Conservation (phyloP, 2,888 invertebrate genomes). For the Drosophila atripex region DNA sequence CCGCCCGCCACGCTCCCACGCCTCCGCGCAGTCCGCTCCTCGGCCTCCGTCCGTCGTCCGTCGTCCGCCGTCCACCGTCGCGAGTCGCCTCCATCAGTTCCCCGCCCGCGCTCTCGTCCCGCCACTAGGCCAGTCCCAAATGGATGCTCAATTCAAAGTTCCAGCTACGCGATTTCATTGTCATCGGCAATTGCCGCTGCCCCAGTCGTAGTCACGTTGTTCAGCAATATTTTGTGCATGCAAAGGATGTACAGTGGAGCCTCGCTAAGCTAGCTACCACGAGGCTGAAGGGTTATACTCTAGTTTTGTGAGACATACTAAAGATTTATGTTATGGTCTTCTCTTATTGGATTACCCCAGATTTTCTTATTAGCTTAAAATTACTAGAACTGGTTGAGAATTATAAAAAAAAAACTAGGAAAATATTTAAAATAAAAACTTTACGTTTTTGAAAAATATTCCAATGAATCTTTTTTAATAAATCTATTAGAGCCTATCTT, state of each 20-base stretch:
- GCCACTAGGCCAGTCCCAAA: conserved; percentile 29
- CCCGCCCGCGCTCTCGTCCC: neutral
- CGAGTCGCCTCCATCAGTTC: neutral
- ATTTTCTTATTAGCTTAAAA: too few species aligned
- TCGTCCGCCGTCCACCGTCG: neutral
- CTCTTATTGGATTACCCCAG: too few species aligned
- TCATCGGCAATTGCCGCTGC: conserved; percentile 74
- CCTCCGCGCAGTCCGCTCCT: neutral
- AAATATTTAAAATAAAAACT: too few species aligned
- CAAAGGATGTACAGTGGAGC: conserved; percentile 15
- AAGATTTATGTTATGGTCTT: too few species aligned
- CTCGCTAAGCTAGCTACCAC: neutral
- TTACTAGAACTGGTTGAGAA: too few species aligned
- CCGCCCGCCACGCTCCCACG: neutral
- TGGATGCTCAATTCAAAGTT: conserved; percentile 65
- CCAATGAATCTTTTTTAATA: too few species aligned
- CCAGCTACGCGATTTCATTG: conserved; percentile 69
- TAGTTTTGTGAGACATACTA: too few species aligned
- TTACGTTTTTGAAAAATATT: too few species aligned
- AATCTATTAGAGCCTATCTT: too few species aligned
- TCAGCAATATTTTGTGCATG: conserved; percentile 69
- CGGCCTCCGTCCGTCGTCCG: neutral
- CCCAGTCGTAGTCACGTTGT: conserved; percentile 72
- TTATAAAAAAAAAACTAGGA: too few species aligned
- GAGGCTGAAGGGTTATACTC: neutral